Percentiles rank a stretch among this genome's conserved stretches.
These are phyloP conservation scores for Nezara viridula DNA, from an alignment of 2,888 invertebrate genomes.

Conservation along the genomic window DNA sequence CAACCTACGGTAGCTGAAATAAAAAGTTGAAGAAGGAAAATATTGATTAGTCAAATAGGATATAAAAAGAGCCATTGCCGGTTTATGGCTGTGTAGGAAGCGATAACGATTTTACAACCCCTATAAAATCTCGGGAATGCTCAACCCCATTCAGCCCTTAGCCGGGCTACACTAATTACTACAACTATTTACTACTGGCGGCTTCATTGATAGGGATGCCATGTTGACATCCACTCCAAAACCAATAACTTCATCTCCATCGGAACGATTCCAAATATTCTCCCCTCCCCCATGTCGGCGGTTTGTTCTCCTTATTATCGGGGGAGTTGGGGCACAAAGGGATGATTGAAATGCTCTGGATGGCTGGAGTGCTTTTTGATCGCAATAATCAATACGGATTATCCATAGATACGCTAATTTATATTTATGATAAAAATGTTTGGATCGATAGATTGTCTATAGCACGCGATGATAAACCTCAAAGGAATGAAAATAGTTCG, in stretches of 20 bases:
- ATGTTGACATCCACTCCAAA: slow-evolving; percentile 28
- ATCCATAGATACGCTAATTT: neutral
- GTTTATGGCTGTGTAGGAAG: slow-evolving; percentile 39
- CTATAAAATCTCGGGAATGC: slow-evolving; percentile 32
- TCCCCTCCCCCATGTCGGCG: neutral
- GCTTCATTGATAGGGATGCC: slow-evolving; percentile 41
- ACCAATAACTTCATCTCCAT: slow-evolving; percentile 56
- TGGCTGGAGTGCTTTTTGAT: slow-evolving; percentile 42
- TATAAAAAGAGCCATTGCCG: slow-evolving; percentile 31
- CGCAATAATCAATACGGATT: neutral
- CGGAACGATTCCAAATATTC: slow-evolving; percentile 51
- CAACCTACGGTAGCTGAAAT: neutral
- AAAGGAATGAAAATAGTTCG: too few species aligned
- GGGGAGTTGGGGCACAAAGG: slow-evolving; percentile 43
- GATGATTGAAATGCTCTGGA: slow-evolving; percentile 54
- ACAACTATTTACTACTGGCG: slow-evolving; percentile 43
- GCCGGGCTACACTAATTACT: slow-evolving; percentile 35
- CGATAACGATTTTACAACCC: slow-evolving; percentile 50
- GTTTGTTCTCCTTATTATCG: slow-evolving; percentile 42
- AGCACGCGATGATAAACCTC: too few species aligned
- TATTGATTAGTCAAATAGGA: slow-evolving; percentile 48
- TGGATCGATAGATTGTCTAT: too few species aligned
- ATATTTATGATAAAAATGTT: too few species aligned
- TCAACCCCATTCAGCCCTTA: slow-evolving; percentile 42
- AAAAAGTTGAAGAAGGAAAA: neutral